Evolutionary conservation across 2,888 invertebrate genomes (phyloP).

Genomic region (Napeogenes sylphis): DNA sequence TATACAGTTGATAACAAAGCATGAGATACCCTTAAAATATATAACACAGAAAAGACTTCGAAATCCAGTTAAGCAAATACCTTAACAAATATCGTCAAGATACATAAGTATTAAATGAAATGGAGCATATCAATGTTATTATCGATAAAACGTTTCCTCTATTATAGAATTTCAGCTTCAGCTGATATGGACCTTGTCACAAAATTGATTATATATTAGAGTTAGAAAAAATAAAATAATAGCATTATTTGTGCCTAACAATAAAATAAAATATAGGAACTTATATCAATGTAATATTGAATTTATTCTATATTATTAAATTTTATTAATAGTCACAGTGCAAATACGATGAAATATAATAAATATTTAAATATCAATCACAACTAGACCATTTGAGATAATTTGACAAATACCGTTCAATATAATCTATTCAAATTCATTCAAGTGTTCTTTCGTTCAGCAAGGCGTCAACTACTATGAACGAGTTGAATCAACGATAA

Average conservation of each 20-base stretch:
- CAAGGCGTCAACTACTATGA: conserved; percentile 9
- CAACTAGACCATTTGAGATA: neutral
- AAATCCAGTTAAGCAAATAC: neutral
- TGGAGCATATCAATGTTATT: conserved; percentile 1
- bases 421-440: conserved; percentile 23
- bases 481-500: conserved; percentile 1
- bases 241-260: neutral
- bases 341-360: neutral
- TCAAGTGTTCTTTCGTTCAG: conserved; percentile 16
- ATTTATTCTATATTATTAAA: too few relatives aligned
- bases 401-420: conserved; percentile 7
- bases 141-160: neutral
- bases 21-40: too few relatives aligned
- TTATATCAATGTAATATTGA: too few relatives aligned
- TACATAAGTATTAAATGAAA: neutral
- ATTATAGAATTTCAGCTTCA: neutral
- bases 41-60: neutral
- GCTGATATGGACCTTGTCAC: conserved; percentile 1
- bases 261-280: neutral
- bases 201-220: neutral
- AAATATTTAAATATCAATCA: neutral
- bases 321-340: too few relatives aligned
- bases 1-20: too few relatives aligned
- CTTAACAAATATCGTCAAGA: too few relatives aligned
- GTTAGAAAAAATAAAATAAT: neutral